Evolutionary conservation across 1,140 invertebrate species (phyloP).

Genomic region (Bicyclus anynana): DNA sequence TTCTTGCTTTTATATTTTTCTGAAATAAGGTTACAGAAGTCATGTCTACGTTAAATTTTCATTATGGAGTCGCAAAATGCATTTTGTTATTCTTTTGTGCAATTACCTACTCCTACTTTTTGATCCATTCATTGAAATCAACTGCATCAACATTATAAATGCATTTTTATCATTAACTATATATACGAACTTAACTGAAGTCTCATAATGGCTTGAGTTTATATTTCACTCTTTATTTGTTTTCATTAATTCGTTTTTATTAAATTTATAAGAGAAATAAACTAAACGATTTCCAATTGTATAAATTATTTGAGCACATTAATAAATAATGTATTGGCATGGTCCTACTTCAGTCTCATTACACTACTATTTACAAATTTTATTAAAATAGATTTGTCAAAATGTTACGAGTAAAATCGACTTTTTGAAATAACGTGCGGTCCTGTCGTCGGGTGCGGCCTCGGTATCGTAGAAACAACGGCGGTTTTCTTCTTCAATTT

Average conservation of each 20-base stretch:
- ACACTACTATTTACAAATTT: constrained; percentile 76
- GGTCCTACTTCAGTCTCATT: constrained; percentile 72
- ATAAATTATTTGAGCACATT: constrained; percentile 46
- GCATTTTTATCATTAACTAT: neutral
- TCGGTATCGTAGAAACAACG: constrained; percentile 65
- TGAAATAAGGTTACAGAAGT: no score
- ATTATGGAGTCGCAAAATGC: no score
- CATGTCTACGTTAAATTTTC: no score
- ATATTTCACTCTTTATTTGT: neutral
- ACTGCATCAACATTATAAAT: neutral
- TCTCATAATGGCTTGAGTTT: constrained; percentile 16
- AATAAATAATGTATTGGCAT: constrained; percentile 46
- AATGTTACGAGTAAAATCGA: constrained; percentile 71
- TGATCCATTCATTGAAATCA: neutral
- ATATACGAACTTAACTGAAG: constrained; percentile 12
- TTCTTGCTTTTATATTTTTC: no score
- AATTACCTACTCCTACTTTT: neutral
- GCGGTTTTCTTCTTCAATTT: constrained; percentile 78
- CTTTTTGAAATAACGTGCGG: constrained; percentile 69
- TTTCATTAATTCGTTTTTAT: neutral
- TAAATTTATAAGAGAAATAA: constrained; percentile 10
- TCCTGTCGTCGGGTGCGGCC: constrained; percentile 54
- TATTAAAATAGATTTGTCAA: constrained; percentile 43
- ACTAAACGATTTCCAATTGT: constrained; percentile 28
- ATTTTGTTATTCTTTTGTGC: no score